Evolutionary conservation across 1,140 invertebrate species (phyloP), one percentile per base, ranked within the genome.

Genomic region (Drosophila eugracilis): DNA sequence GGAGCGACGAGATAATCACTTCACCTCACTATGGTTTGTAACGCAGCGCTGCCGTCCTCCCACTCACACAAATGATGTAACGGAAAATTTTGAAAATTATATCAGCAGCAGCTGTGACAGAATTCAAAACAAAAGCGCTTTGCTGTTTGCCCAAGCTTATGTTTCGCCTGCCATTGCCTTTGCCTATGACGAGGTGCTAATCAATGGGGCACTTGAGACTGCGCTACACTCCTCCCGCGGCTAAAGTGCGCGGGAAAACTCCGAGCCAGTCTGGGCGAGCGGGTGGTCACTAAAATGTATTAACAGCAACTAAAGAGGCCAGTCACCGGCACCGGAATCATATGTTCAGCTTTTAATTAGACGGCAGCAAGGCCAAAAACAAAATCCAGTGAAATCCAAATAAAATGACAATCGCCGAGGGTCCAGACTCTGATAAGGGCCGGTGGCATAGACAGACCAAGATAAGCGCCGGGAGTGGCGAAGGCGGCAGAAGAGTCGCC

Each of bases 1-100:
- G 50, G 37, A 44, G 30, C 32, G 12, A 32, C 63, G 66, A 86
- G 76, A 86, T 86, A 86, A 86, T 86, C 73, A 42, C 37, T 37
- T 48, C 28, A n/a, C 24, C 44, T 58, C 12, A 22, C 19, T 28
- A 30, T 60, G 37, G 45, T 22, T 59, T 85, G 75, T 79, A 85
- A 84, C 17, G 28, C 47, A 45, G 59, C 49, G 59, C 36, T 41
- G 47, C n/a, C 34, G 17, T 17, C 21, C 17, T 66, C 57, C 71
- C 44, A n/a, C 55, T 69, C 55, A 14, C 70, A 14, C 52, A 50
- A 34, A 70, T 77, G 67, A 81, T 86, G 81, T 77, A 77, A 77
- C 45, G 73, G 77, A 77, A 85, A 74, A 24, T 74, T 77, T 70
- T 55, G 15, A 62, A 50, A 52, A 52, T 19, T 58, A 17, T 65